Base-by-base conservation (phyloP, 2,113 vertebrate genomes). In the Athene noctua region DNA sequence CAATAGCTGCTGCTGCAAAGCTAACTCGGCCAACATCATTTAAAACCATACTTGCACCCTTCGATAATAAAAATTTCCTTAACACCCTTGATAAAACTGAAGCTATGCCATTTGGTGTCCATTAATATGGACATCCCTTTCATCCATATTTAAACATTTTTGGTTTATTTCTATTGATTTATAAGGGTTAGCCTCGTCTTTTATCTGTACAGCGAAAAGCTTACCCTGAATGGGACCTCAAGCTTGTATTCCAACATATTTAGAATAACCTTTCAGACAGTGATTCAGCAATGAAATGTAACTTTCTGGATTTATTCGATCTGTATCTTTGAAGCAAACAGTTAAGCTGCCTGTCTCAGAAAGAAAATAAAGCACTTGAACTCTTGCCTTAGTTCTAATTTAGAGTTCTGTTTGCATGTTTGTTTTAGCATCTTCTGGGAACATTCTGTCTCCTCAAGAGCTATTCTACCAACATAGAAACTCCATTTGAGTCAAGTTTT, bases 371-470 rank as follows among this genome's bases (percentile, higher is more conserved):
- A 94, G 34, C 66, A 94, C 90, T 95, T 96, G 94, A 97, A 97
- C 94, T 88, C 88, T 92, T 95, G 95, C 83, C 95, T 94, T 84
- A 59, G 75, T 95, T 86, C 92, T 81, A 95, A 95, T 96, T 96
- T 97, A 96, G 96, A 92, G 83, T 80, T 92, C 80, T 96, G 77
- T 90, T 96, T 94, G 88, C 91, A 94, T 97, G 95, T 95, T 95
- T 96, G 91, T 58, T 96, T 95, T 94, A 95, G 88, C 94, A 96
- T 96, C 95, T 96, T 97, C 91, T 96, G 95, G 94, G 96, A 97
- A 97, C 96, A 96, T 96, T 97, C 94, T 96, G 96, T 96, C 94
- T 96, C 95, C 95, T 96, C 57, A 3, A 94, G 86, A 94, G 88
- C 91, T 96, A 81, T 86, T 96, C 92, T 80, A 88, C 72, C 72